Percentiles rank a stretch among this genome's conserved stretches.
Conservation (phyloP, 2,113 vertebrate genomes). For the Phodopus roborovskii region DNA sequence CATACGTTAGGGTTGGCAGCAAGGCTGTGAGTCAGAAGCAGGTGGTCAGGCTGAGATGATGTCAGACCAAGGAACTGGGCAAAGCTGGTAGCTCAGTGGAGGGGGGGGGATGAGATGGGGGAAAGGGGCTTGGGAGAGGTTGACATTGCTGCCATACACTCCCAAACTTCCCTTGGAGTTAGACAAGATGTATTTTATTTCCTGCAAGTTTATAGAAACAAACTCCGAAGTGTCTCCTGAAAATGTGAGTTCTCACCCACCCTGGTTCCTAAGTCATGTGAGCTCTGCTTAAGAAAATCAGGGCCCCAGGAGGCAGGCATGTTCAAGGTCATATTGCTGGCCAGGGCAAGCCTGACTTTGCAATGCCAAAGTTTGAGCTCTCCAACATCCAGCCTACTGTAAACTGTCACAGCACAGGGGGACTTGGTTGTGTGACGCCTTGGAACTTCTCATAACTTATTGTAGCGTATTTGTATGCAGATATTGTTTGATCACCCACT, state of each 20-base stretch:
- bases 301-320: background rate
- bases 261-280: background rate
- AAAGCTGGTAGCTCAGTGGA: background rate
- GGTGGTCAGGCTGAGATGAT: constrained; percentile 54
- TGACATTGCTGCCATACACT: rapidly evolving
- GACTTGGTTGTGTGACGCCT: background rate
- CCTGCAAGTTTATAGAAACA: constrained; percentile 23
- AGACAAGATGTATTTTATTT: background rate
- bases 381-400: rapidly evolving
- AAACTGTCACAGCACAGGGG: background rate
- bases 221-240: background rate
- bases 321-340: background rate
- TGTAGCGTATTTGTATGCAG: background rate
- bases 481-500: background rate
- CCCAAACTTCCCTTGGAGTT: background rate
- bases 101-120: background rate
- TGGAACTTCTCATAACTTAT: background rate
- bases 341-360: background rate
- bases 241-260: background rate
- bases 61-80: background rate
- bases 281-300: background rate
- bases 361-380: background rate
- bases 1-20: background rate
- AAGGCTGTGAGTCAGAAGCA: constrained; percentile 60
- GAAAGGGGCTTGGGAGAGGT: too few species aligned